These are phyloP conservation scores for Erpobdella octoculata DNA, from an alignment of 2,888 invertebrate genomes.

Conservation along the genomic window DNA sequence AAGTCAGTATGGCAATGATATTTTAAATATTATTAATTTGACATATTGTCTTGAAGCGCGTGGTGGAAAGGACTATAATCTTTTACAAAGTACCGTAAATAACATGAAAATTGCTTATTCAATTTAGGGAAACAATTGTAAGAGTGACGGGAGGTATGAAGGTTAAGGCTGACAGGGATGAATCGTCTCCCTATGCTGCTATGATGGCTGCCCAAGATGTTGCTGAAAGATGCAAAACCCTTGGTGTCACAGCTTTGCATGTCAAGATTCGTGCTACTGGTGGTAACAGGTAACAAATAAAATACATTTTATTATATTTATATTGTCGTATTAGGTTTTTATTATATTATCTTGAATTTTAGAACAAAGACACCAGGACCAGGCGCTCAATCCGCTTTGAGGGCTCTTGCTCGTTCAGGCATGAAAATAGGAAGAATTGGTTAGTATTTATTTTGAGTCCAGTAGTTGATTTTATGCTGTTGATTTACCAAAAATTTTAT, in stretches of 20 bases:
- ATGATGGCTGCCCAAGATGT: slow-evolving; percentile 99
- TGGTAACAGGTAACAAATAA: slow-evolving; percentile 63
- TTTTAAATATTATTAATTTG: not conserved
- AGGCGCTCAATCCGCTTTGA: slow-evolving; percentile 87
- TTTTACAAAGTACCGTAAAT: too few species aligned
- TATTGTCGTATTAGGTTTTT: not conserved
- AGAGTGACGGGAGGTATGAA: slow-evolving; percentile 89
- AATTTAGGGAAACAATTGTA: slow-evolving; percentile 57
- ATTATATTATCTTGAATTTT: not conserved
- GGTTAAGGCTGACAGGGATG: slow-evolving; percentile 99
- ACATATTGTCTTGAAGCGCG: too few species aligned
- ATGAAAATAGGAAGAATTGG: slow-evolving; percentile 99
- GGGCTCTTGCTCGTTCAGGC: slow-evolving; percentile 93
- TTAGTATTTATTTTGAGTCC: slow-evolving; percentile 37
- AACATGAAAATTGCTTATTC: too few species aligned
- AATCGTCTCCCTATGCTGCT: slow-evolving; percentile 98
- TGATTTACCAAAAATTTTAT: slow-evolving; percentile 23
- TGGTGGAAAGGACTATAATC: too few species aligned
- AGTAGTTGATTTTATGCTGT: not conserved
- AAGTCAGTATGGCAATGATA: slow-evolving; percentile 55
- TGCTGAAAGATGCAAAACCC: slow-evolving; percentile 90
- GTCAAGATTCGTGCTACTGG: slow-evolving; percentile 96
- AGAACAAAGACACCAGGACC: slow-evolving; percentile 97
- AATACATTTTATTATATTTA: not conserved
- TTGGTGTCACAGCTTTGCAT: slow-evolving; percentile 95